Conservation (phyloP, 2,888 invertebrate genomes). For the Cybosia mesomella region DNA sequence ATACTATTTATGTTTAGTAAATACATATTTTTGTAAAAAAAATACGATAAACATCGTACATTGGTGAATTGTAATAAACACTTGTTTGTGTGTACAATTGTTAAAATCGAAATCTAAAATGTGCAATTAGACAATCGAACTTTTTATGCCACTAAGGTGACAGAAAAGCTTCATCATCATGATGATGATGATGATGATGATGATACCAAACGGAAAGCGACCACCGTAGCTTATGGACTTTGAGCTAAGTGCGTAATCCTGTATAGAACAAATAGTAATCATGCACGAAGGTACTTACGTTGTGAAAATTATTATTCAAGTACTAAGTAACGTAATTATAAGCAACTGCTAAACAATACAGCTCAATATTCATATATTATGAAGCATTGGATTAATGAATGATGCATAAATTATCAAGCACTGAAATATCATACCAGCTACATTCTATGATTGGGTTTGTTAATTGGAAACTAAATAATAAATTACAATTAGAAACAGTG, state of each 20-base stretch:
- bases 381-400: too few relatives aligned
- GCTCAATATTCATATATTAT: background rate
- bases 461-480: conserved; percentile 25
- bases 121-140: conserved; percentile 36
- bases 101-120: conserved; percentile 30
- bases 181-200: too few relatives aligned
- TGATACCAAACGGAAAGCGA: too few relatives aligned
- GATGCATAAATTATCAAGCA: background rate
- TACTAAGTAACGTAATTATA: background rate
- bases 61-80: conserved; percentile 32
- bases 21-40: conserved; percentile 32
- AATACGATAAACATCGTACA: conserved; percentile 27
- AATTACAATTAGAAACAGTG: conserved; percentile 26
- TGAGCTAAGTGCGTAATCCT: background rate
- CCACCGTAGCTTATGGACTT: background rate
- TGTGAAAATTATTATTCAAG: background rate
- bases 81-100: conserved; percentile 18
- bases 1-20: background rate
- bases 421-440: background rate
- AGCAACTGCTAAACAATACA: background rate
- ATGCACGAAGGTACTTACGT: background rate
- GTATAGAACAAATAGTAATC: background rate
- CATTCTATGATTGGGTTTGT: conserved; percentile 22
- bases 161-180: background rate
- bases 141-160: conserved; percentile 7